A percentile compares a stretch with the other conserved stretches of the same genome.
phyloP scores from a whole-genome alignment of 2,888 invertebrate species.

The Drosophila colorata region DNA sequence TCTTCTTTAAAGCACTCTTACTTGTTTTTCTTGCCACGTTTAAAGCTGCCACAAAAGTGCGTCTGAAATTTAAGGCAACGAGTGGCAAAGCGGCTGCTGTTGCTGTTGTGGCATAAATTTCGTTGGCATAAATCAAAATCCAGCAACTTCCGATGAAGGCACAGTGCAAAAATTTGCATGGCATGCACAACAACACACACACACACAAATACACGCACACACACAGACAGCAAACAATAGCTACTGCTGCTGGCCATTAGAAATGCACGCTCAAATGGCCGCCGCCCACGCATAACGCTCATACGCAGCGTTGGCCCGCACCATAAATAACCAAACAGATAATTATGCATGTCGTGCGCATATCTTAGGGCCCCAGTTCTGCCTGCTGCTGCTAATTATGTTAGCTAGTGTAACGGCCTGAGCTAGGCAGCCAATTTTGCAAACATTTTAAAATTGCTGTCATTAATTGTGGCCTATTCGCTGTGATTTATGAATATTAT shows the following conservation, averaged over 20 bases:
- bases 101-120: constrained; percentile 78
- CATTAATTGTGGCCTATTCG: constrained; percentile 60
- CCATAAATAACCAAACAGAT: constrained; percentile 73
- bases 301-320: constrained; percentile 67
- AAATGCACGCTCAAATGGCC: constrained; percentile 76
- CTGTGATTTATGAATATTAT: constrained; percentile 64
- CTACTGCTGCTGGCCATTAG: constrained; percentile 49
- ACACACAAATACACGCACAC: constrained; percentile 3
- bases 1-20: background rate
- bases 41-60: constrained; percentile 30
- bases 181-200: constrained; percentile 34
- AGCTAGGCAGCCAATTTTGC: constrained; percentile 21
- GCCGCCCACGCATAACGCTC: constrained; percentile 74
- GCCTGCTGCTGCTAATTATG: constrained; percentile 62
- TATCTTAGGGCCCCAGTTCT: constrained; percentile 41
- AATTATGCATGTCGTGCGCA: constrained; percentile 66
- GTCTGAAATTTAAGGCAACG: constrained; percentile 30
- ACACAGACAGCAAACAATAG: constrained; percentile 21
- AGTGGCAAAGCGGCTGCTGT: constrained; percentile 13
- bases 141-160: constrained; percentile 84
- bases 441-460: constrained; percentile 53
- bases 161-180: constrained; percentile 78
- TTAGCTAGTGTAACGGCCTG: constrained; percentile 20
- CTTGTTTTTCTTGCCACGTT: constrained; percentile 18
- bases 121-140: constrained; percentile 85